A percentile compares a stretch with the other conserved stretches of the same genome.
phyloP scores from a whole-genome alignment of 2,113 vertebrate genomes.

The Pedetes capensis region DNA sequence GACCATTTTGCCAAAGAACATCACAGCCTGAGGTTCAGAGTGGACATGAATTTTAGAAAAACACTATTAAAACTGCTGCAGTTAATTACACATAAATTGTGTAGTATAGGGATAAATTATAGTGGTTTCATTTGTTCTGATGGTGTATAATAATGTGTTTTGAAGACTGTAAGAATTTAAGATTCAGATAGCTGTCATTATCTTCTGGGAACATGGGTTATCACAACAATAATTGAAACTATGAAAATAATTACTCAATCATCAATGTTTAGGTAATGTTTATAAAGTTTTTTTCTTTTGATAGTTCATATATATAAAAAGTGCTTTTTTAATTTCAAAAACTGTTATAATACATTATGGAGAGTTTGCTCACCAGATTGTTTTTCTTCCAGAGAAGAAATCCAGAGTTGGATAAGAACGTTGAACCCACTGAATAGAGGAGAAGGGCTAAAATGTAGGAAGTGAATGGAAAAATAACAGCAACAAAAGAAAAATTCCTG shows the following conservation, averaged over 20 bases:
- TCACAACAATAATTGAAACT: background rate
- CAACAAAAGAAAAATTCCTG: background rate
- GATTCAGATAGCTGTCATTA: background rate
- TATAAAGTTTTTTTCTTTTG: background rate
- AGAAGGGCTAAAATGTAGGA: background rate
- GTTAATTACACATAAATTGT: background rate
- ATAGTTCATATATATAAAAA: background rate
- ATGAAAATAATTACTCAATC: background rate
- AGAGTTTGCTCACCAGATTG: background rate
- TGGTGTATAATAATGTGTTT: background rate
- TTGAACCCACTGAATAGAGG: background rate
- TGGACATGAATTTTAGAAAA: background rate
- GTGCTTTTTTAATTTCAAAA: background rate
- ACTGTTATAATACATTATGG: background rate
- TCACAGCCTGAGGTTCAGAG: background rate
- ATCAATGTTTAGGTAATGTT: background rate
- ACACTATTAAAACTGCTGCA: background rate
- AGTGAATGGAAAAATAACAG: background rate
- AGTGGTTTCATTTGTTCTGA: background rate
- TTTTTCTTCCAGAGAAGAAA: background rate
- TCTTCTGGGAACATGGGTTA: background rate
- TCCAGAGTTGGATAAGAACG: background rate
- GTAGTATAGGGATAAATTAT: background rate
- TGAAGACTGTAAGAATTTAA: background rate
- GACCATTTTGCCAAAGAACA: background rate